Base-by-base conservation (phyloP, 2,113 vertebrate genomes). In the Pseudorasbora parva region DNA sequence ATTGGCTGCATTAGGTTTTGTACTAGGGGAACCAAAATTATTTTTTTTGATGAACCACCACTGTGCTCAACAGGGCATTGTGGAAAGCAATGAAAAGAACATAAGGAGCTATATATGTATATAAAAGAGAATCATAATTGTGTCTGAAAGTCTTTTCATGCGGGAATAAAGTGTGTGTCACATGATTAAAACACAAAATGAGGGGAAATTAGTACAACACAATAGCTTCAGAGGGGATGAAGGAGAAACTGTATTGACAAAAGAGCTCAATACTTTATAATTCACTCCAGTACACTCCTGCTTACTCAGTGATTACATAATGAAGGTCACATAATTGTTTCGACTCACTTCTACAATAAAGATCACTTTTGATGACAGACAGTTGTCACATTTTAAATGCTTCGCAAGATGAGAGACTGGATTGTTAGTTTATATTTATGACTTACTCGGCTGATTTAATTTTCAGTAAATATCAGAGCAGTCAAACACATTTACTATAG, bases 271-370 rank as follows among this genome's bases (percentile, higher is more conserved):
- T 80, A 80, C 25, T 21, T 33, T 80, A 64, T 64, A 80, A 45
- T 78, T 66, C 78, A 80, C 78, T 66, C 23, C 57, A 33, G 43
- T 80, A 27, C 78, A 66, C 78, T 62, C 57, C 76, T 80, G 78
- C 78, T 80, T 66, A 80, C 43, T 66, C 78, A 66, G 59, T 66
- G 41, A 66, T 79, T 66, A 66, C 41, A 49, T 66, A 79, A 79
- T 79, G 17, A 79, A 62, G 57, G 78, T 62, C 76, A 60, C n/a
- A 8, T 30, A 82, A 59, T 62, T 59, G 54, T 45, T 57, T 60
- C 21, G 69, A 37, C 21, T 23, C 33, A 45, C 21, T 56, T 69
- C 33, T 30, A n/a, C 19, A 1, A 14, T 81, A 51, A 73, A 54
- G 43, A n/a, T 23, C 19, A 80, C 21, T 15, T 45, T 0, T 49